Percentiles rank a stretch among this genome's conserved stretches.
Evolutionary conservation across 2,113 vertebrate species (phyloP).

Genomic region (Ginglymostoma cirratum): DNA sequence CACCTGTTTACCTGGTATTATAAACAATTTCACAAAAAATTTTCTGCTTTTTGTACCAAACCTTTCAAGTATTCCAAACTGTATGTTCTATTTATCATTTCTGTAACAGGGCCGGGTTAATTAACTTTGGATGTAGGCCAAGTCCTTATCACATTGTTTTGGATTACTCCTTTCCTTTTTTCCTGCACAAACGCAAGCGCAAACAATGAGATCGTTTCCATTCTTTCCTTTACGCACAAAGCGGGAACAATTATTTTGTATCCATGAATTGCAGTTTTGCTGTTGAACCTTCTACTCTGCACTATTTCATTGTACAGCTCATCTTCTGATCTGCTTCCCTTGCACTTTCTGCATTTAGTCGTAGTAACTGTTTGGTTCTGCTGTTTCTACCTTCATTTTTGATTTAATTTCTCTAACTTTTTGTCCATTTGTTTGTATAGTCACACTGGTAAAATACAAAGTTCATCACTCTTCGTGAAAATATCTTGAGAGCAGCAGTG

Average conservation of each 20-base stretch:
- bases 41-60: neutral
- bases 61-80: neutral
- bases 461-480: neutral
- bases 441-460: neutral
- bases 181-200: neutral
- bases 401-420: neutral
- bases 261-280: neutral
- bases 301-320: neutral
- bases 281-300: neutral
- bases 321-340: neutral
- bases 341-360: neutral
- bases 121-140: neutral
- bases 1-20: neutral
- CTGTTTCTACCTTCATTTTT: neutral
- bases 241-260: neutral
- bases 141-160: neutral
- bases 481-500: neutral
- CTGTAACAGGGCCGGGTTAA: neutral
- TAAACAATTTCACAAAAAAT: neutral
- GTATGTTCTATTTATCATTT: neutral
- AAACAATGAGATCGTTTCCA: neutral
- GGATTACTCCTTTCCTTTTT: neutral
- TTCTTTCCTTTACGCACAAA: neutral
- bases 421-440: neutral
- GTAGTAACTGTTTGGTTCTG: neutral